Evolutionary conservation across 2,888 invertebrate genomes (phyloP).

Genomic region (Ariolimax columbianus): DNA sequence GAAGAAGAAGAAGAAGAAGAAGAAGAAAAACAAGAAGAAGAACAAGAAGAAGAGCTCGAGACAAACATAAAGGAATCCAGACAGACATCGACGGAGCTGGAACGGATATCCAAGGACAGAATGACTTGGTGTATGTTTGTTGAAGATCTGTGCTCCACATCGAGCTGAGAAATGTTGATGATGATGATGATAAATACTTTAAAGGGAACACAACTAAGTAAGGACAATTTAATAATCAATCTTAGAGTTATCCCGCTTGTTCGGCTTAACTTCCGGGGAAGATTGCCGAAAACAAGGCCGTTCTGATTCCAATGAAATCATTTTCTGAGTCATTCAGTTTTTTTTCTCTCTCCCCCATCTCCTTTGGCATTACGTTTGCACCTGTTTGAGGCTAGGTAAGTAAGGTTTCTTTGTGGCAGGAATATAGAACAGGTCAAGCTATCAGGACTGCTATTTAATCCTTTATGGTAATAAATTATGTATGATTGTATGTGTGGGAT

Average conservation of each 20-base stretch:
- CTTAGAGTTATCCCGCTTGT: neutral
- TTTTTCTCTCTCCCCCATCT: neutral
- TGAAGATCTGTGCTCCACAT: no score
- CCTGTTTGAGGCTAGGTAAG: neutral
- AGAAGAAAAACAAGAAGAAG: no score
- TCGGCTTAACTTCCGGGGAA: conserved; percentile 5
- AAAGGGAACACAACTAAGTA: neutral
- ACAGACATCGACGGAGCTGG: no score
- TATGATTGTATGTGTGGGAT: neutral
- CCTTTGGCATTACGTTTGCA: neutral
- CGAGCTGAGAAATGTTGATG: no score
- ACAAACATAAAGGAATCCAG: no score
- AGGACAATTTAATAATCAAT: neutral
- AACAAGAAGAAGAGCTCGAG: no score
- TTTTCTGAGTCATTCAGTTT: conserved; percentile 16
- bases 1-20: no score
- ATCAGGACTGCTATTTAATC: neutral
- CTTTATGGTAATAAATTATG: neutral
- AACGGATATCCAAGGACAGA: no score
- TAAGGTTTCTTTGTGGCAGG: neutral
- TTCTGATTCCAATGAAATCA: conserved; percentile 28
- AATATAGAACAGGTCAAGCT: neutral
- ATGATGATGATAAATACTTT: no score
- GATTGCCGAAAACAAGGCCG: conserved; percentile 7
- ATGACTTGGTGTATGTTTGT: no score